A percentile compares a stretch with the other conserved stretches of the same genome.
These are phyloP conservation scores for Drosophila nigritarsus DNA, from an alignment of 2,888 invertebrate genomes.

Conservation along the genomic window DNA sequence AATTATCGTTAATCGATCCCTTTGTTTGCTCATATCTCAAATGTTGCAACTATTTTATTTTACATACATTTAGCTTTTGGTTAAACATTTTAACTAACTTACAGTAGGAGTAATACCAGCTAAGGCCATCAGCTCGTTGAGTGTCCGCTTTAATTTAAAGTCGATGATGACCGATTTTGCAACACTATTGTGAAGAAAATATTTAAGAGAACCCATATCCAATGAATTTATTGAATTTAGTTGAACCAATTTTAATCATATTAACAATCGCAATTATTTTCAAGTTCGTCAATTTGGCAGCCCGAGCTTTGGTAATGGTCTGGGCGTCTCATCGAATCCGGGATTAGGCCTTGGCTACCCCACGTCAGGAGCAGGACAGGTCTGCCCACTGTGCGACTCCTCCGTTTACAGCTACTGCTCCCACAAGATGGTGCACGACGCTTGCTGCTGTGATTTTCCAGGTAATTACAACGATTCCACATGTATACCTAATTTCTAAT, in stretches of 20 bases:
- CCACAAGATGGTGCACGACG: slow-evolving; percentile 90
- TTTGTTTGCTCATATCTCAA: background rate
- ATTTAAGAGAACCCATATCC: background rate
- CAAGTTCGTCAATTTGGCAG: slow-evolving; percentile 57
- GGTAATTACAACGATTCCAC: slow-evolving; percentile 58
- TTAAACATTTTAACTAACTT: background rate
- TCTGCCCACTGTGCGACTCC: slow-evolving; percentile 91
- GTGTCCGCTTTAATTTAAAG: background rate
- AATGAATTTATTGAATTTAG: background rate
- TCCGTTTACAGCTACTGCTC: slow-evolving; percentile 92
- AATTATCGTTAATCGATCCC: background rate
- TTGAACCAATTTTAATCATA: background rate
- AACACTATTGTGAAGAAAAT: background rate
- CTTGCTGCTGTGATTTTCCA: slow-evolving; percentile 89
- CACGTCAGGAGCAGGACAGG: slow-evolving; percentile 26
- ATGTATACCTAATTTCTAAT: background rate
- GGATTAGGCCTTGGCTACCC: slow-evolving; percentile 16
- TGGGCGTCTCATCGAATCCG: slow-evolving; percentile 1
- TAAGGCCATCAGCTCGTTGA: background rate
- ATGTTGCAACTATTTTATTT: background rate
- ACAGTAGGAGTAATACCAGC: background rate
- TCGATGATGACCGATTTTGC: background rate
- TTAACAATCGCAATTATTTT: background rate
- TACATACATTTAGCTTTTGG: too few relatives aligned
- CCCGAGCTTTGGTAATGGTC: slow-evolving; percentile 54